Base-by-base conservation (phyloP, 2,888 invertebrate genomes). In the Hirtodrosophila alboralis region DNA sequence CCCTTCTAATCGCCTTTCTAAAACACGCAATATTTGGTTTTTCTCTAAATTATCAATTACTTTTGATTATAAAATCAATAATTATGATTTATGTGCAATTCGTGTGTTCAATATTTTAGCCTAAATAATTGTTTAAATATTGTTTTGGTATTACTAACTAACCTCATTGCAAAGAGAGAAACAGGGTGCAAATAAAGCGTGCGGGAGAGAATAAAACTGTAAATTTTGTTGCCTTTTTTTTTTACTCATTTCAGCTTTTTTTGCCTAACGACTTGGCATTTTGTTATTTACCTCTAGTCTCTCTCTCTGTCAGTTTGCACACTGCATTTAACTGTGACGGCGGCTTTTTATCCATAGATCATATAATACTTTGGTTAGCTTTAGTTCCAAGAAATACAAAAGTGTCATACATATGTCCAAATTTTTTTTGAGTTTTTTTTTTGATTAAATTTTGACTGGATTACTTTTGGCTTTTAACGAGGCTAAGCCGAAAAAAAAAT, bases 381-480 rank as follows among this genome's bases (percentile, higher is more conserved):
- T 0, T 3, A 18, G n/a, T 43, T 60, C n/a, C 3, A 14, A 37
- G 14, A 60, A 18, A 33, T 14, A 28, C 31, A 34, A 51, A 10
- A 41, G 37, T n/a, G n/a, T n/a, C n/a, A n/a, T n/a, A n/a, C n/a
- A n/a, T n/a, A n/a, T n/a, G n/a, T n/a, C n/a, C n/a, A n/a, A n/a
- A n/a, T n/a, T n/a, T n/a, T n/a, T n/a, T n/a, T n/a, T n/a, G n/a
- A n/a, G n/a, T n/a, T n/a, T n/a, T n/a, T n/a, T n/a, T n/a, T n/a
- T n/a, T n/a, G n/a, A n/a, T n/a, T 23, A 37, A 18, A 47, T 38
- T 54, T 37, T 27, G 16, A 62, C 23, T 37, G 64, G 38, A 69
- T 47, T 69, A 41, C 34, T 45, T 47, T 54, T 36, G 16, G 40
- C n/a, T n/a, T 41, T 59, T 43, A 69, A 14, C 45, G 31, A 37